A percentile compares a stretch with the other conserved stretches of the same genome.
Evolutionary conservation across 2,888 invertebrate species (phyloP).

Genomic region (Tuberolachnus salignus): DNA sequence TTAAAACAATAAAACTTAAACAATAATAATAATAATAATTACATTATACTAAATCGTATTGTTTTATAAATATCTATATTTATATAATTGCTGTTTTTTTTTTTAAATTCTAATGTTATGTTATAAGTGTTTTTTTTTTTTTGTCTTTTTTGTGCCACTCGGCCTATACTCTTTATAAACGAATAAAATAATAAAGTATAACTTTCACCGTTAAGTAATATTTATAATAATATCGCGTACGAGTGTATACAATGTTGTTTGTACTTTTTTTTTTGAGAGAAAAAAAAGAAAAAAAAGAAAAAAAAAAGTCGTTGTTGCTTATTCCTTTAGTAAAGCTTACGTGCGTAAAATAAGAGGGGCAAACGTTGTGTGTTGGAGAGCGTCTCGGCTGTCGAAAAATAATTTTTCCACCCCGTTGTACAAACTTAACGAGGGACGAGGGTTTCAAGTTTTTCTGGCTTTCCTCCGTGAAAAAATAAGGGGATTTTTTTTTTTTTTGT

Average conservation of each 20-base stretch:
- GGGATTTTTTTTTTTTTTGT: slow-evolving; percentile 15
- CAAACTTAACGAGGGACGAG: slow-evolving; percentile 51
- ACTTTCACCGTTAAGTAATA: slow-evolving; percentile 35
- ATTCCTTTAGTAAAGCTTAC: background rate
- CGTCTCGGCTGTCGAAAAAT: slow-evolving; percentile 40
- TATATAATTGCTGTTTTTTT: slow-evolving; percentile 6
- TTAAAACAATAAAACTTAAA: slow-evolving; percentile 6
- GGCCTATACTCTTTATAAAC: background rate
- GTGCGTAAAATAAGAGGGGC: background rate
- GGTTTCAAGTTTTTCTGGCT: slow-evolving; percentile 2
- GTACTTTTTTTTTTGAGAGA: slow-evolving; percentile 15
- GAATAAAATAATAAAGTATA: slow-evolving; percentile 16
- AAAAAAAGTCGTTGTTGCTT: no score
- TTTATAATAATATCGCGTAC: background rate
- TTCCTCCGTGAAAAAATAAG: background rate
- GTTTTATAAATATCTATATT: slow-evolving; percentile 19
- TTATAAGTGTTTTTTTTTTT: slow-evolving; percentile 22
- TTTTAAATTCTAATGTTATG: slow-evolving; percentile 18
- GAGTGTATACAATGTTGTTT: background rate
- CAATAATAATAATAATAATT: background rate
- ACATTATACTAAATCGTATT: no score
- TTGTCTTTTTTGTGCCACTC: background rate
- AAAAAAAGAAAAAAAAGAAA: no score
- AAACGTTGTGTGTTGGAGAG: slow-evolving; percentile 29
- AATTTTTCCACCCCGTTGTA: slow-evolving; percentile 32